Percentiles rank a stretch among this genome's conserved stretches.
Conservation (phyloP, 1,140 invertebrate genomes). For the Camponotus vicinus region DNA sequence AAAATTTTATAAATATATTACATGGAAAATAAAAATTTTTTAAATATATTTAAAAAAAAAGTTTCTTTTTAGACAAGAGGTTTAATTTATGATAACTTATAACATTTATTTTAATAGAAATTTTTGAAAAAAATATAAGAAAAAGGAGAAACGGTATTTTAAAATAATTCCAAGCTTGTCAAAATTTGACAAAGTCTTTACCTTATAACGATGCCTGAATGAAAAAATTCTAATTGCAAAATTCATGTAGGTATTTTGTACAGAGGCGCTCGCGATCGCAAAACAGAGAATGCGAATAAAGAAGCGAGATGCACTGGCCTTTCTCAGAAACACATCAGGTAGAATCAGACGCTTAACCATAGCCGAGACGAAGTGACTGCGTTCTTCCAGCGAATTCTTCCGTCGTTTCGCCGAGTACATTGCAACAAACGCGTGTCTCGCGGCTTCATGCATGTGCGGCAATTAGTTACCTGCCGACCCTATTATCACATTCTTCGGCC, state of each 20-base stretch:
- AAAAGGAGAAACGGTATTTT: not conserved
- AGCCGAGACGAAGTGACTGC: not conserved
- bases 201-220: not conserved
- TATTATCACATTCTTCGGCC: constrained; percentile 67
- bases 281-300: constrained; percentile 12
- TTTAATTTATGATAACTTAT: not conserved
- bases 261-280: not conserved
- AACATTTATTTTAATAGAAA: not conserved
- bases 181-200: not conserved
- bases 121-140: not conserved
- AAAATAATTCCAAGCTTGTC: not conserved
- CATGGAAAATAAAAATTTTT: not conserved
- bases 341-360: not conserved
- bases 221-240: not conserved
- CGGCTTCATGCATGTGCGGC: constrained; percentile 68
- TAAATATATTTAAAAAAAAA: constrained; percentile 22
- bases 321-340: not conserved
- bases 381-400: constrained; percentile 37
- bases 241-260: not conserved
- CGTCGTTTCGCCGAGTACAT: not conserved
- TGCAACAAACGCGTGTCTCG: constrained; percentile 59
- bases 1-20: not conserved
- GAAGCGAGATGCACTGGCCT: not conserved
- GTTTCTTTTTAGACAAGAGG: not conserved
- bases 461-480: constrained; percentile 80